Evolutionary conservation across 1,140 invertebrate species (phyloP).

Genomic region (Dendroctonus valens): DNA sequence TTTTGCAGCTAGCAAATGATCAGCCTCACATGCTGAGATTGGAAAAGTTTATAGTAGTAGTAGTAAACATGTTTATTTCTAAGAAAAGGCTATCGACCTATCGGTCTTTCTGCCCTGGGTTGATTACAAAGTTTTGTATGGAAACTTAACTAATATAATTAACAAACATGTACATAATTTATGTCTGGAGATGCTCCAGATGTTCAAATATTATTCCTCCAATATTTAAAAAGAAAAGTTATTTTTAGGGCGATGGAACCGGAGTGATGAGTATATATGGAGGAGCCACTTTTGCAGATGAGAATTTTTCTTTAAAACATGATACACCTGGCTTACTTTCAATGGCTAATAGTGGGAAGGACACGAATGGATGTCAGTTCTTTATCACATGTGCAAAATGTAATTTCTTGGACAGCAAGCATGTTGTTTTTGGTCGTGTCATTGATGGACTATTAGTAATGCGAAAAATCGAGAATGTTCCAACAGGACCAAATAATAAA

Average conservation of each 20-base stretch:
- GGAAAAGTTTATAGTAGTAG: too few species aligned
- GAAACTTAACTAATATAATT: too few species aligned
- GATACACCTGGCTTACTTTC: constrained; percentile 93
- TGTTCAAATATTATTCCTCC: too few species aligned
- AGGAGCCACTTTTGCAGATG: constrained; percentile 91
- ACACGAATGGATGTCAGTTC: constrained; percentile 99
- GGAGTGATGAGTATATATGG: constrained; percentile 98
- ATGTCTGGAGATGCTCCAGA: too few species aligned
- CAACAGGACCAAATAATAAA: constrained; percentile 98
- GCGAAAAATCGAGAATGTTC: constrained; percentile 99
- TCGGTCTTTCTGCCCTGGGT: too few species aligned
- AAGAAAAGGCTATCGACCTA: too few species aligned
- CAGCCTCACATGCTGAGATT: too few species aligned
- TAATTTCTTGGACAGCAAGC: constrained; percentile 96
- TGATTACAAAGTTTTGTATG: too few species aligned
- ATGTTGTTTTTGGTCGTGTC: constrained; percentile 98
- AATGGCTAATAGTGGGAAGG: constrained; percentile 98
- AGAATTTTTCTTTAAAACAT: constrained; percentile 96
- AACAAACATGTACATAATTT: too few species aligned
- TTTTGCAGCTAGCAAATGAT: too few species aligned
- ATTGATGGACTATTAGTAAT: constrained; percentile 96
- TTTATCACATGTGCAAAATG: constrained; percentile 85
- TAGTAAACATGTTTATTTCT: too few species aligned
- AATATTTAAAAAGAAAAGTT: too few species aligned
- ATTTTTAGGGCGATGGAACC: constrained; percentile 89